Evolutionary conservation across 1,140 invertebrate genomes (phyloP).

Genomic region (Belonocnema kinseyi): DNA sequence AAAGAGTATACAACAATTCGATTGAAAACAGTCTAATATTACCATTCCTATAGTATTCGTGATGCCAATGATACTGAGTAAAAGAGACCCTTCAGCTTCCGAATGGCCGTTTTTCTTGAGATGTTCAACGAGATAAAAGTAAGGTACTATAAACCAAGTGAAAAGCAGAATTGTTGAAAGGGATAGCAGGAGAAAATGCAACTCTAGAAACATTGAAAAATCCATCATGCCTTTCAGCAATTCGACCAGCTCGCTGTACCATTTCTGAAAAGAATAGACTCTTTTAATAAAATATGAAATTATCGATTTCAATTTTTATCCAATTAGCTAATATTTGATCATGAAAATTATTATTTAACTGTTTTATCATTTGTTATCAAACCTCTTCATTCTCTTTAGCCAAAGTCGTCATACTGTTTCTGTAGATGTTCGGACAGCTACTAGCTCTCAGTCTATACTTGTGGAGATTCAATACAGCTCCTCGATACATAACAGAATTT

Average conservation of each 20-base stretch:
- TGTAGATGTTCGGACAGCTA: conserved; percentile 91
- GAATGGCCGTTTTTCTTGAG: conserved; percentile 83
- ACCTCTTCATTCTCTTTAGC: conserved; percentile 82
- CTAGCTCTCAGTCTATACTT: conserved; percentile 87
- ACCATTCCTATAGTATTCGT: conserved; percentile 91
- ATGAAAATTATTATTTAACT: too few relatives aligned
- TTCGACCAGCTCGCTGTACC: conserved; percentile 86
- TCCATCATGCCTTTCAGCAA: conserved; percentile 86
- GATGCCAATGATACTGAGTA: conserved; percentile 90
- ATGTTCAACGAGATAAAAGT: conserved; percentile 89
- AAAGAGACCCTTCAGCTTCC: conserved; percentile 84
- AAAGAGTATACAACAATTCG: too few relatives aligned
- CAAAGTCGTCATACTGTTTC: conserved; percentile 92
- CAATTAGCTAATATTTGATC: too few relatives aligned
- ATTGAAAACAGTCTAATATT: conserved; percentile 58
- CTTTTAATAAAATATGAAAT: conserved; percentile 26
- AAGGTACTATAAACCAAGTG: conserved; percentile 92
- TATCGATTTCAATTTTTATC: too few relatives aligned
- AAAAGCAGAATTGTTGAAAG: conserved; percentile 91
- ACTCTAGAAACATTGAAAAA: conserved; percentile 85
- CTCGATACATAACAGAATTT: conserved; percentile 87
- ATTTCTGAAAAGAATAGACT: conserved; percentile 80
- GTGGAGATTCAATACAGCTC: conserved; percentile 91
- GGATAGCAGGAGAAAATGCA: conserved; percentile 85
- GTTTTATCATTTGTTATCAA: neutral